Conservation (phyloP, 2,888 invertebrate species). For the Ectemnius continuus region DNA sequence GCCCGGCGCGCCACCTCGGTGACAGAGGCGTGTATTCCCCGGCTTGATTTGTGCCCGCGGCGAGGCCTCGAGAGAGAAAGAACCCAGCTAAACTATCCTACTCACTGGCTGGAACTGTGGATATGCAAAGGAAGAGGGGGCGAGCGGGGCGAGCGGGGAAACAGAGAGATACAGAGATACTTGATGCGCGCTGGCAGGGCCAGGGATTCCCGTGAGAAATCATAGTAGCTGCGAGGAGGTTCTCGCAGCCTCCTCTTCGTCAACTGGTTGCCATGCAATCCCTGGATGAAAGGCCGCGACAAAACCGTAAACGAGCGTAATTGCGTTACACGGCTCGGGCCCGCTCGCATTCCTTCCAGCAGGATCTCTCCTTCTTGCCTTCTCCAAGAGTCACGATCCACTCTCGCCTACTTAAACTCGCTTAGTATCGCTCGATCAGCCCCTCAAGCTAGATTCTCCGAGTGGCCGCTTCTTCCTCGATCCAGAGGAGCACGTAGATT, state of each 20-base stretch:
- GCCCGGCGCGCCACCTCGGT: background rate
- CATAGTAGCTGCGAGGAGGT: slow-evolving; percentile 51
- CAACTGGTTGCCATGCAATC: slow-evolving; percentile 55
- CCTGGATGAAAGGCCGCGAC: slow-evolving; percentile 63
- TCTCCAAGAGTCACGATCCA: background rate
- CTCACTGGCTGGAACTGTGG: background rate
- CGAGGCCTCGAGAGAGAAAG: slow-evolving; percentile 33
- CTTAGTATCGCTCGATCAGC: background rate
- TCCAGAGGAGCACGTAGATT: slow-evolving; percentile 42
- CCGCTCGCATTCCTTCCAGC: slow-evolving; percentile 5
- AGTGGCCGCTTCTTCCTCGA: background rate
- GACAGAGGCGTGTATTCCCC: background rate
- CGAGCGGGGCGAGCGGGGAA: slow-evolving; percentile 15
- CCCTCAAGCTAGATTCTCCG: background rate
- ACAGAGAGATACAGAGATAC: slow-evolving; percentile 29
- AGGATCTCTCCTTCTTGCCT: no score
- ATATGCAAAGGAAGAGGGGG: background rate
- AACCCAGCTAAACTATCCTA: slow-evolving; percentile 10
- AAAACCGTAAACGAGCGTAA: slow-evolving; percentile 64
- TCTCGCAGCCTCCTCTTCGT: slow-evolving; percentile 57
- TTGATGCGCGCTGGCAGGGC: slow-evolving; percentile 37
- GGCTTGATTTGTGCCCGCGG: slow-evolving; percentile 53
- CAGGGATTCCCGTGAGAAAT: slow-evolving; percentile 59
- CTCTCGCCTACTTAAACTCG: background rate
- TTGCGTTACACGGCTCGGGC: slow-evolving; percentile 46